Conservation (phyloP, 64 coral and sea anemone species). For the Acropora tenuis region DNA sequence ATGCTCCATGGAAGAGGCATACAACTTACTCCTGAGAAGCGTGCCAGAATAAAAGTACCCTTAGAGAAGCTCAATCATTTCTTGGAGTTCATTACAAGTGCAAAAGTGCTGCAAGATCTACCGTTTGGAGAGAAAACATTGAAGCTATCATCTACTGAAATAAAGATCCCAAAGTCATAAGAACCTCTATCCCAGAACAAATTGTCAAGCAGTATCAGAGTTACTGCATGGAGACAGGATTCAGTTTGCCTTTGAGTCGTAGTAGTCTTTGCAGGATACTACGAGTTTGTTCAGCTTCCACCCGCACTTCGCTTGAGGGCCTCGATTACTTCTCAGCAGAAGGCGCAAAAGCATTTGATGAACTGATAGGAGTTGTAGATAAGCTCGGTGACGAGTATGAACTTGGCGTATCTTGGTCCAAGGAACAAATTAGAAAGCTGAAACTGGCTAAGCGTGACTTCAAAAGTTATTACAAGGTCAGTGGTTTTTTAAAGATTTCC, state of each 20-base stretch:
- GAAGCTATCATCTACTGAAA: slow-evolving; percentile 20
- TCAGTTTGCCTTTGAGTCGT: slow-evolving; percentile 15
- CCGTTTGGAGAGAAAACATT: slow-evolving; percentile 57
- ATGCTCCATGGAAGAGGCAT: slow-evolving; percentile 41
- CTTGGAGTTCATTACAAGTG: slow-evolving; percentile 40
- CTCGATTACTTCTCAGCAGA: neutral
- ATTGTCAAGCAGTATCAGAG: slow-evolving; percentile 47
- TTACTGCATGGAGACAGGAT: slow-evolving; percentile 33
- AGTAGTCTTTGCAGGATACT: slow-evolving; percentile 29
- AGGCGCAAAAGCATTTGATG: neutral
- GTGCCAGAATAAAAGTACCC: neutral
- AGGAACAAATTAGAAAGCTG: neutral
- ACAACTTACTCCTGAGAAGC: slow-evolving; percentile 19
- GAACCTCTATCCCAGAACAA: slow-evolving; percentile 39
- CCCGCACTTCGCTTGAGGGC: neutral
- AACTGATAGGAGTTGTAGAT: neutral
- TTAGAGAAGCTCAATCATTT: neutral
- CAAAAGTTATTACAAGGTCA: neutral
- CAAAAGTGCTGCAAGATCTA: slow-evolving; percentile 16
- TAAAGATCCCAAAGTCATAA: slow-evolving; percentile 40
- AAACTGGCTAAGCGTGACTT: neutral
- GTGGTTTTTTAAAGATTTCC: neutral
- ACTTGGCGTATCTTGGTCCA: neutral
- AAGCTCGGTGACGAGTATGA: neutral
- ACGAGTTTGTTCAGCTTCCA: slow-evolving; percentile 37